These are phyloP conservation scores for Eupithecia vulgata DNA, from an alignment of 2,888 invertebrate genomes.

Conservation along the genomic window DNA sequence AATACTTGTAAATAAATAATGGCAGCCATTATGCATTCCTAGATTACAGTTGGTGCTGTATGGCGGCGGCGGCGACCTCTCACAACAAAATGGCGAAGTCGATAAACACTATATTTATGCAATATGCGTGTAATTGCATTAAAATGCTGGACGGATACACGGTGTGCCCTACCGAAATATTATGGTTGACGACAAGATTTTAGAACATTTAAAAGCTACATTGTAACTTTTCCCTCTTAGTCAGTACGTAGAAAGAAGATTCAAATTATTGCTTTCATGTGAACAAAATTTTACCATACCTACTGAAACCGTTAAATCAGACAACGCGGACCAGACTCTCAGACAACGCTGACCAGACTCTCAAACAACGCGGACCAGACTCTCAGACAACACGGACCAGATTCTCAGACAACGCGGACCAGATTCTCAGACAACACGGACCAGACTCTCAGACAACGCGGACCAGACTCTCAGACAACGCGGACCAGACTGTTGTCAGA, in stretches of 20 bases:
- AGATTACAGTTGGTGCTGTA: constrained; percentile 17
- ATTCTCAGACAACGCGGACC: neutral
- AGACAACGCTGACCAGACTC: too few relatives aligned
- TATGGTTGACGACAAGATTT: neutral
- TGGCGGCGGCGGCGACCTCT: neutral
- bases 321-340: neutral
- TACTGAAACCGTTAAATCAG: neutral
- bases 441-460: neutral
- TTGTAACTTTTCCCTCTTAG: too few relatives aligned
- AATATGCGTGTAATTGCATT: constrained; percentile 29
- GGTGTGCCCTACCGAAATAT: neutral
- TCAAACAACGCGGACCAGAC: neutral
- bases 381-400: neutral
- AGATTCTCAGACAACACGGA: neutral
- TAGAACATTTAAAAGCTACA: neutral
- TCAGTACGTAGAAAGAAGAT: too few relatives aligned
- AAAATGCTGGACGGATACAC: constrained; percentile 9
- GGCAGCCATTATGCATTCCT: neutral
- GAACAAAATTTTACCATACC: neutral
- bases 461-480: neutral
- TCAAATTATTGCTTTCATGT: neutral
- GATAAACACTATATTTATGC: constrained; percentile 29
- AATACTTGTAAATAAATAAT: neutral
- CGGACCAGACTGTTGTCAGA: too few relatives aligned
- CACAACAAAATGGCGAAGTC: constrained; percentile 23